Percentiles rank a stretch among this genome's conserved stretches.
Evolutionary conservation across 2,797 vertebrate genomes (phyloP).

Genomic region (Micrastur ruficollis): DNA sequence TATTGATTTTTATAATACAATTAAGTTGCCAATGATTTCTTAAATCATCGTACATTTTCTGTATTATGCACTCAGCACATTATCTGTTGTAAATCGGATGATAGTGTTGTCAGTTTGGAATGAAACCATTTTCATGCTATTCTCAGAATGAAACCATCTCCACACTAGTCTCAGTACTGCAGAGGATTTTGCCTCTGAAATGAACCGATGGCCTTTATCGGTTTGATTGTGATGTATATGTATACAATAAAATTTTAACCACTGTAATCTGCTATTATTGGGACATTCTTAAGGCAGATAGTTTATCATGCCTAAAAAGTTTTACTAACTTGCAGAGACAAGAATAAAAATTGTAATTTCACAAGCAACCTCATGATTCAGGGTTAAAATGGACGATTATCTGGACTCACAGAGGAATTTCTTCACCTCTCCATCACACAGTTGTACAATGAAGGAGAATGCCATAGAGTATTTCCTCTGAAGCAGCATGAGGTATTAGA

Average conservation of each 20-base stretch:
- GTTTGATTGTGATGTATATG: not conserved
- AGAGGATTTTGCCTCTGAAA: not conserved
- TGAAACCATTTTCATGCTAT: not conserved
- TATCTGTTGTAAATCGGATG: not conserved
- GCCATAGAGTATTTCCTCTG: not conserved
- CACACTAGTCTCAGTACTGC: not conserved
- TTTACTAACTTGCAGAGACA: not conserved
- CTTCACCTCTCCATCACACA: not conserved
- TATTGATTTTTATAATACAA: constrained; percentile 39
- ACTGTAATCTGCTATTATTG: not conserved
- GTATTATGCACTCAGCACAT: not conserved
- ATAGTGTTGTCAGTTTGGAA: not conserved
- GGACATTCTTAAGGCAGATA: not conserved
- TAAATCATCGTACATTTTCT: constrained; percentile 5
- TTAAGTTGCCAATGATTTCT: constrained; percentile 24
- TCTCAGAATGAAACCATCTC: not conserved
- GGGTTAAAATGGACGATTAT: not conserved
- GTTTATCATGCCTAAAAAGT: not conserved
- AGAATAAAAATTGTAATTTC: not conserved
- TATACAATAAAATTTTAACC: not conserved
- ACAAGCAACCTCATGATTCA: not conserved
- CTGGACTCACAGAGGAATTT: not conserved
- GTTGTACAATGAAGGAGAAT: not conserved
- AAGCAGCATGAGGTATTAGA: not conserved
- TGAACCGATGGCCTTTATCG: not conserved